Percentiles rank a stretch among this genome's conserved stretches.
Evolutionary conservation across 1,140 invertebrate genomes (phyloP).

Genomic region (Pteromalus puparum): DNA sequence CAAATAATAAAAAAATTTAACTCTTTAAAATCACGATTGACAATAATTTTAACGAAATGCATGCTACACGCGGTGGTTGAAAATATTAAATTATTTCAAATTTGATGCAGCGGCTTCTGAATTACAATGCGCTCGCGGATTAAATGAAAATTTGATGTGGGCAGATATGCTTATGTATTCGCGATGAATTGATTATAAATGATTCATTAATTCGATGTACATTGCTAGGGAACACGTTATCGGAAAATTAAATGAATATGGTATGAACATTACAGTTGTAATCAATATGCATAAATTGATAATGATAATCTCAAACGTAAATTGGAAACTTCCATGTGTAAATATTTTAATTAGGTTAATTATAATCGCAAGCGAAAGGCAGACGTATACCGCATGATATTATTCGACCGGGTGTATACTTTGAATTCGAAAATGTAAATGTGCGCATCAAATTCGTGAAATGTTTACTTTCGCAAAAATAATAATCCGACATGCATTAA

Average conservation of each 20-base stretch:
- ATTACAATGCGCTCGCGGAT: conserved; percentile 23
- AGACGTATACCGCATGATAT: neutral
- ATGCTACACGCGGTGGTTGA: neutral
- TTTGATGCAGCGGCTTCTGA: conserved; percentile 5
- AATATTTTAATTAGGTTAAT: conserved; percentile 41
- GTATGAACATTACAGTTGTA: conserved; percentile 35
- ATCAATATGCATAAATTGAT: conserved; percentile 38
- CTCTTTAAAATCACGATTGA: neutral
- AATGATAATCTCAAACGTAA: conserved; percentile 38
- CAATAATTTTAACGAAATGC: neutral
- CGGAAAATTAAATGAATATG: conserved; percentile 41
- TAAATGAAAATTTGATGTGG: conserved; percentile 33
- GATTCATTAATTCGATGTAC: conserved; percentile 44
- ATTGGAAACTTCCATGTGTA: neutral
- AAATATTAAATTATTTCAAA: conserved; percentile 44
- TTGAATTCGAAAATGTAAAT: too few relatives aligned
- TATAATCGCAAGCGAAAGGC: conserved; percentile 3
- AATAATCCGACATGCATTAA: too few relatives aligned
- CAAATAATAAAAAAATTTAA: too few relatives aligned
- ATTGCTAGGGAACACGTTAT: conserved; percentile 24
- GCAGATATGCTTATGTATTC: conserved; percentile 14
- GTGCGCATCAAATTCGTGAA: too few relatives aligned
- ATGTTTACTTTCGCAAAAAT: too few relatives aligned
- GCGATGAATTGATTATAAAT: conserved; percentile 45
- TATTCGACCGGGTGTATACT: too few relatives aligned